Percentiles rank a stretch among this genome's conserved stretches.
Evolutionary conservation across 2,113 vertebrate genomes (phyloP).

Genomic region (Macaca fascicularis): T2T-MFA8v1.1 NC_088385.1:53237001-53237500

Average conservation of each 20-base stretch:
- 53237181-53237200: constrained; percentile 31
- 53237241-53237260: constrained; percentile 70
- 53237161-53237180: background rate
- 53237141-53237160: constrained; percentile 3
- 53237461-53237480: background rate
- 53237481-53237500: background rate
- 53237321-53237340: constrained; percentile 75
- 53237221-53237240: constrained; percentile 65
- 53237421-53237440: constrained; percentile 36
- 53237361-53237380: background rate
- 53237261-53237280: constrained; percentile 64
- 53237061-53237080: background rate
- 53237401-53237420: constrained; percentile 71
- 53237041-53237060: background rate
- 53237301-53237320: constrained; percentile 70
- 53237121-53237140: constrained; percentile 9
- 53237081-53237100: background rate
- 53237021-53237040: background rate
- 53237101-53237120: background rate
- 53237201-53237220: constrained; percentile 45
- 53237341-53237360: constrained; percentile 37
- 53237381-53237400: constrained; percentile 64
- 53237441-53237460: background rate
- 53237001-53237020: no score
- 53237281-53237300: constrained; percentile 67